Percentiles rank a stretch among this genome's conserved stretches.
Conservation (phyloP, 1,140 invertebrate genomes). For the Psix sp. region DNA sequence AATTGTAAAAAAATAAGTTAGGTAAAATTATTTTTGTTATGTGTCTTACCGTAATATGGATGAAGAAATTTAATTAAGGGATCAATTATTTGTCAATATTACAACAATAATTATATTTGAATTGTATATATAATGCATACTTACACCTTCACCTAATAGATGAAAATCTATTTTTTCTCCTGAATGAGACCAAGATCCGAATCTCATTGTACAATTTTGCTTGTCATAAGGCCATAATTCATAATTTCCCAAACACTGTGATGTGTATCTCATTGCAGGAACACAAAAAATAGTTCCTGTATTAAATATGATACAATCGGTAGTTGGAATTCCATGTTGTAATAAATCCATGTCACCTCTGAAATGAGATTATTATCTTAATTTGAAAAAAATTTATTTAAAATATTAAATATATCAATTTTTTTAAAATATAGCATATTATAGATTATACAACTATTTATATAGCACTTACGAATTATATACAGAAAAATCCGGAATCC, state of each 20-base stretch:
- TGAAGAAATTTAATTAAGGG: too few relatives aligned
- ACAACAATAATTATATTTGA: too few relatives aligned
- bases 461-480: slow-evolving; percentile 77
- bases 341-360: slow-evolving; percentile 63
- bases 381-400: too few relatives aligned
- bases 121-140: too few relatives aligned
- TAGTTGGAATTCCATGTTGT: slow-evolving; percentile 58
- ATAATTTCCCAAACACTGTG: slow-evolving; percentile 67
- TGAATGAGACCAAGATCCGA: slow-evolving; percentile 78
- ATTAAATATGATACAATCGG: slow-evolving; percentile 61
- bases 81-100: too few relatives aligned
- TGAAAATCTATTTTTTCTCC: slow-evolving; percentile 79
- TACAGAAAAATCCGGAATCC: slow-evolving; percentile 76
- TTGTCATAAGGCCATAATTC: slow-evolving; percentile 72
- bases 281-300: slow-evolving; percentile 64
- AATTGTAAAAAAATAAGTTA: too few relatives aligned
- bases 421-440: too few relatives aligned
- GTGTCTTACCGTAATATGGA: too few relatives aligned
- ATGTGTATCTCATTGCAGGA: slow-evolving; percentile 58
- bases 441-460: too few relatives aligned
- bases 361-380: too few relatives aligned
- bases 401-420: too few relatives aligned
- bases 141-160: slow-evolving; percentile 61
- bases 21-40: too few relatives aligned
- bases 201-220: slow-evolving; percentile 69